Conservation (phyloP, 2,113 vertebrate species). For the Eurypyga helias region DNA sequence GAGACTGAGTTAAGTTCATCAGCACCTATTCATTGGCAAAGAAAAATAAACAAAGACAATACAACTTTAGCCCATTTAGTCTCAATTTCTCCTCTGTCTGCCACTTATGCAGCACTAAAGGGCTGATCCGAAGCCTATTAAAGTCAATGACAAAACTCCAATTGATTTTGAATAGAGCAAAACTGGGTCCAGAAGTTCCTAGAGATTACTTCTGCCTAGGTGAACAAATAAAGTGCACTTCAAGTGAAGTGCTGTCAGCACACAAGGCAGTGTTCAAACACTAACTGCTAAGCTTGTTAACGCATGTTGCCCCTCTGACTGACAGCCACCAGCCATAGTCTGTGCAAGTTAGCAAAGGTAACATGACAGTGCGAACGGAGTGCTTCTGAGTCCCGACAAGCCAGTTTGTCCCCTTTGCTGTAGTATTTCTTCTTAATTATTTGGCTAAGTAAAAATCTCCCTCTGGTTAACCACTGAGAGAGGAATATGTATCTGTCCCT, state of each 20-base stretch:
- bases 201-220: background rate
- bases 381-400: background rate
- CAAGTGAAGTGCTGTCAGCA: background rate
- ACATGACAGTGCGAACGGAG: background rate
- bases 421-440: slow-evolving; percentile 23
- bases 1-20: background rate
- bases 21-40: background rate
- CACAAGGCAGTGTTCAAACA: background rate
- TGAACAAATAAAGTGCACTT: slow-evolving; percentile 9
- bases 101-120: background rate
- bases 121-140: background rate
- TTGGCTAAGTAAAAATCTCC: background rate
- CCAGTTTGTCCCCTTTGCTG: background rate
- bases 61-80: background rate
- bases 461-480: background rate
- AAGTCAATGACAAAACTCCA: slow-evolving; percentile 17
- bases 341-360: background rate
- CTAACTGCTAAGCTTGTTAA: background rate
- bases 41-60: slow-evolving; percentile 35
- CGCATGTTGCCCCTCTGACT: background rate
- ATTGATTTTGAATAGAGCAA: slow-evolving; percentile 10
- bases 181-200: background rate
- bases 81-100: background rate
- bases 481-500: background rate
- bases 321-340: background rate